Percentiles rank a stretch among this genome's conserved stretches.
These are phyloP conservation scores for Hyposmocoma kahamanoa DNA, from an alignment of 1,140 invertebrate genomes.

Conservation along the genomic window DNA sequence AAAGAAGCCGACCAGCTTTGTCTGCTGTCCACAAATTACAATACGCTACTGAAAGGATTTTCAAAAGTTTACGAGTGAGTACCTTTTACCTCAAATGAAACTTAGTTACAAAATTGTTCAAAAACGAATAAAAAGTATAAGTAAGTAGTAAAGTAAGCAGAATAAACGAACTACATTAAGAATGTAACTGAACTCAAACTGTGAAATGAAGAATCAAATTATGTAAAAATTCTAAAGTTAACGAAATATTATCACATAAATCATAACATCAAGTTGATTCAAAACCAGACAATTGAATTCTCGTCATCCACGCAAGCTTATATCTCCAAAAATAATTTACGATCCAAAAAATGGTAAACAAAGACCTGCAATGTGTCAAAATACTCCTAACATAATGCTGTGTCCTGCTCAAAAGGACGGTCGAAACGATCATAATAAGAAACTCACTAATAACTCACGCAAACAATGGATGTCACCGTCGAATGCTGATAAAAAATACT, in stretches of 20 bases:
- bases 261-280: constrained; percentile 50
- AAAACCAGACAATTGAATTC: constrained; percentile 38
- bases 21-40: constrained; percentile 42
- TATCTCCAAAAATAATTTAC: constrained; percentile 52
- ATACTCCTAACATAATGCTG: constrained; percentile 49
- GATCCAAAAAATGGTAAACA: constrained; percentile 48
- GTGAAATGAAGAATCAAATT: too few species aligned
- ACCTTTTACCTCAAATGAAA: too few species aligned
- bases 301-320: constrained; percentile 34
- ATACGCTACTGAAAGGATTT: too few species aligned
- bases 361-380: constrained; percentile 63
- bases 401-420: constrained; percentile 37
- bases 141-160: too few species aligned
- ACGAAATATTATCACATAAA: too few species aligned
- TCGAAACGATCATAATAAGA: constrained; percentile 33
- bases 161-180: too few species aligned
- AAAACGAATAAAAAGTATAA: too few species aligned
- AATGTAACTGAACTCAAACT: too few species aligned
- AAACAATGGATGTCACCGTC: constrained; percentile 51
- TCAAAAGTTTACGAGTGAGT: too few species aligned
- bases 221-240: too few species aligned
- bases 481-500: constrained; percentile 53
- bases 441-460: constrained; percentile 29
- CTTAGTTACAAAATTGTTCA: too few species aligned
- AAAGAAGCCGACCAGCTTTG: constrained; percentile 51